Evolutionary conservation across 2,113 vertebrate species (phyloP).

Genomic region (Mus pahari): DNA sequence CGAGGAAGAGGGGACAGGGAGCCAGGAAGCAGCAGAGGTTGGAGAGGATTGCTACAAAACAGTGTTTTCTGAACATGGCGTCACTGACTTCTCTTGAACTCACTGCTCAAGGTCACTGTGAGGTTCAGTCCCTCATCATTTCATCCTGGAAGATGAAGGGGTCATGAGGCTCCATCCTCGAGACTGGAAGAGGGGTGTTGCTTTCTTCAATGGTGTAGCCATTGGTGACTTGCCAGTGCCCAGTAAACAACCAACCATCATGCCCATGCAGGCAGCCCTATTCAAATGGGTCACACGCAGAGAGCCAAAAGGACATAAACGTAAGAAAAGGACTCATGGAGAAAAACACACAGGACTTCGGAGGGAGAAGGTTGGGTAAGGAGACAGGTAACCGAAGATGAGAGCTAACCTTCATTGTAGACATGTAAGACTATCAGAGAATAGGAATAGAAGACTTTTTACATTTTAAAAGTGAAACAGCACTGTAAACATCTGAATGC

Average conservation of each 20-base stretch:
- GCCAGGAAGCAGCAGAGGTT: neutral
- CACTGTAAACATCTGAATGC: neutral
- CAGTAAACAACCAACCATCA: neutral
- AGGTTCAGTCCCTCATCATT: neutral
- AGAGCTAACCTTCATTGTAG: neutral
- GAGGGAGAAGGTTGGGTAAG: neutral
- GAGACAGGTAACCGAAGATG: neutral
- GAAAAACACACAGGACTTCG: neutral
- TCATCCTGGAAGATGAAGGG: neutral
- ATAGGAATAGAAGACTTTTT: neutral
- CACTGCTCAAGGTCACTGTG: too few species aligned
- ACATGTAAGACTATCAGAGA: neutral
- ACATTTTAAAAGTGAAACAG: neutral
- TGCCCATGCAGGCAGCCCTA: neutral
- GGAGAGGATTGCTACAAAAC: neutral
- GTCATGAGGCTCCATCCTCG: neutral
- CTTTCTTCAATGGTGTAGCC: neutral
- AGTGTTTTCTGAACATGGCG: neutral
- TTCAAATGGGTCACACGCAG: neutral
- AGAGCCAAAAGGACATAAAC: too few species aligned
- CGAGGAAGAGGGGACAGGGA: neutral
- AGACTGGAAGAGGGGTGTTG: neutral
- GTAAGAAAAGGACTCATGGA: neutral
- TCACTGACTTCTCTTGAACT: neutral
- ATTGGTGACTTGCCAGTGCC: too few species aligned